Base-by-base conservation (phyloP, 2,113 vertebrate species). In the Nettapus auritus region DNA sequence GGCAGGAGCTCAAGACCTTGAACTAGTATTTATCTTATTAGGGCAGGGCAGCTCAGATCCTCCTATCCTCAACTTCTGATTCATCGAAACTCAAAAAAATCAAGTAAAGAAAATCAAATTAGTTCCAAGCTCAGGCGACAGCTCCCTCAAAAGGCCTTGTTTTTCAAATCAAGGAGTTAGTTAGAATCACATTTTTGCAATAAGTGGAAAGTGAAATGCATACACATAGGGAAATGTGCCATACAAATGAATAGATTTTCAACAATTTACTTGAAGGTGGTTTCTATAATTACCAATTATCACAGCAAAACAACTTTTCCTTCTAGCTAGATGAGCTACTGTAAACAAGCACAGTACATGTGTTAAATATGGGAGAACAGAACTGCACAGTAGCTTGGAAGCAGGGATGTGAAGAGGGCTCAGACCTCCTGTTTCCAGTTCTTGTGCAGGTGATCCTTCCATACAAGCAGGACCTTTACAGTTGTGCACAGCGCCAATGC, bases 191-290 rank as follows among this genome's bases (percentile, higher is more conserved):
- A 13, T 71, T 84, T 74, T 71, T n/a, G 50, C 17, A 31, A 89
- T 29, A 78, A 86, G 55, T 56, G 59, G 75, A 89, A 87, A 94
- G 56, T 55, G 48, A 88, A 94, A 95, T 92, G 78, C 59, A 64
- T 60, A 87, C 48, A 75, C 87, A 82, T 52, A 84, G 34, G 74
- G 59, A 94, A 92, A 89, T 70, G 89, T 25, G 53, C 34, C 67
- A 86, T 21, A 78, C 15, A 90, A 79, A 46, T 28, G 20, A 90
- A 84, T 42, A 90, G 48, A 26, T 89, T 85, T 92, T 83, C 42
- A 89, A 68, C 46, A 95, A 90, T 88, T 89, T 82, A 81, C 82
- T 82, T 75, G 86, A 94, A 93, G 80, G 76, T 88, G 56, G 53
- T 73, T 93, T 94, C 82, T 86, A 79, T 83, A 94, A 95, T 90